Evolutionary conservation across 2,797 vertebrate species (phyloP).

Genomic region (Pseudochaenichthys georgianus): DNA sequence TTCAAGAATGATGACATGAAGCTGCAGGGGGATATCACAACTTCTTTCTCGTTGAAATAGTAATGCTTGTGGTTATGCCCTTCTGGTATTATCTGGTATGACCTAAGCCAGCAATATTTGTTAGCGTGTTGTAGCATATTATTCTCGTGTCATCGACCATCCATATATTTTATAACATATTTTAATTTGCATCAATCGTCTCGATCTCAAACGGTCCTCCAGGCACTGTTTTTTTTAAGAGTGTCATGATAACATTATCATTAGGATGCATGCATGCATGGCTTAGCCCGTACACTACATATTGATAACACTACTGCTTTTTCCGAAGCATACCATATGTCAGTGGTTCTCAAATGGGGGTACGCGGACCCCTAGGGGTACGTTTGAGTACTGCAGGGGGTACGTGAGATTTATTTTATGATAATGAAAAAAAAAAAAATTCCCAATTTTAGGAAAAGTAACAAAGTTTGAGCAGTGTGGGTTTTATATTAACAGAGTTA

Average conservation of each 20-base stretch:
- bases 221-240: conserved; percentile 11
- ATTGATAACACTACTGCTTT: conserved; percentile 8
- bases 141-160: conserved; percentile 7
- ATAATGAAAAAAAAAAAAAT: no score
- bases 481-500: no score
- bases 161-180: conserved; percentile 12
- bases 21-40: conserved; percentile 16
- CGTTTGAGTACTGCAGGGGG: no score
- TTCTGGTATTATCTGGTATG: conserved; percentile 8
- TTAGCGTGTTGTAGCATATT: not conserved
- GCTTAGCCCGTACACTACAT: conserved; percentile 9
- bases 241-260: conserved; percentile 17
- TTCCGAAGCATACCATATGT: not conserved
- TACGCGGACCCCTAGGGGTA: no score
- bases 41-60: conserved; percentile 5
- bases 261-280: not conserved
- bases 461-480: no score
- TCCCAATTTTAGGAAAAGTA: no score
- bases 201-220: not conserved
- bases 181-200: conserved; percentile 23
- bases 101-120: not conserved
- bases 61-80: conserved; percentile 1
- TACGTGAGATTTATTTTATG: no score
- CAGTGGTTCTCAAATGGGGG: no score
- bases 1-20: conserved; percentile 20